Evolutionary conservation across 2,888 invertebrate genomes (phyloP), one percentile per base, ranked within the genome.

Genomic region (Apantesis nais): DNA sequence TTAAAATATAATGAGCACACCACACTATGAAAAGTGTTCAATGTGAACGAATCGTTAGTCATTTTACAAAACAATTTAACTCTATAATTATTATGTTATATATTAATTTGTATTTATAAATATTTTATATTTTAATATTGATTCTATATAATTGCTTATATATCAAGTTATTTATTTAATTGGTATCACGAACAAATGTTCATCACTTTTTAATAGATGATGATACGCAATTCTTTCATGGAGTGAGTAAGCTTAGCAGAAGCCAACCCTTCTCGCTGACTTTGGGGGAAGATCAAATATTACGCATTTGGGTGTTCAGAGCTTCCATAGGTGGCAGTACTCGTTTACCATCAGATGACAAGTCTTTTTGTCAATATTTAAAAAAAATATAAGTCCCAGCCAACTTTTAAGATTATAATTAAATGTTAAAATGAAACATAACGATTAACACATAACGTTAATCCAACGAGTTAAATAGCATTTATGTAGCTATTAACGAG

Each of bases 401-500:
- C 3, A 25, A 25, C 25, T 14, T 29, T 58, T 29, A 29, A 58
- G 29, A 29, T 58, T 29, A 58, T 29, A 16, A 58, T 29, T 16
- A 14, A 58, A 58, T 29, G 72, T 16, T 34, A 75, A 77, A 78
- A 75, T 73, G 73, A 74, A 74, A 76, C 74, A 72, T 67, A 70
- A 69, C 71, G 71, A 80, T 80, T 76, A 78, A 71, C 70, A 68
- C 64, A 64, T 66, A 58, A 72, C 63, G 73, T 63, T 78, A 75
- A 78, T 74, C 70, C 69, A 63, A 74, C 60, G 75, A 73, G 69
- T 80, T 70, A 75, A 80, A 78, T 78, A 75, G 74, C 73, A 79
- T 79, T 79, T 79, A 79, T 80, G 74, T 80, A 80, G 74, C 75
- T 73, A 80, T 80, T 75, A 75, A 67, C 70, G 34, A 12, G 74